Conservation (phyloP, 2,888 invertebrate species). For the Priocnemis perturbator region DNA sequence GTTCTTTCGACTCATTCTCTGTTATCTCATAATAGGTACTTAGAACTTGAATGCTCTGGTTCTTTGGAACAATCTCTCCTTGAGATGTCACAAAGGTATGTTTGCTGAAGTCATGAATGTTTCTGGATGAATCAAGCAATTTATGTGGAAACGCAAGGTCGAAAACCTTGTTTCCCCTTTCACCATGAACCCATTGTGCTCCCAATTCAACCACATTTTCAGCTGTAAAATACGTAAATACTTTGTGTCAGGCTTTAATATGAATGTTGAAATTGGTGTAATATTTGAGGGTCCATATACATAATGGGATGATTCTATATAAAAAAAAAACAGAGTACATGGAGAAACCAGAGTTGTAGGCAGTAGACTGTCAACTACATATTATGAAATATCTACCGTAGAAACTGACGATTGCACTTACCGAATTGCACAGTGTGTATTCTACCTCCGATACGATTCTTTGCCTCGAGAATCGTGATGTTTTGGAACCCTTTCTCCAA, state of each 20-base stretch:
- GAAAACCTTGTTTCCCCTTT: conserved; percentile 80
- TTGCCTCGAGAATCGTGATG: conserved; percentile 76
- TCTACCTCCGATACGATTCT: conserved; percentile 76
- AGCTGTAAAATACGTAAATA: conserved; percentile 56
- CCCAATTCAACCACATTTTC: conserved; percentile 82
- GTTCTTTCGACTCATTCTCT: conserved; percentile 63
- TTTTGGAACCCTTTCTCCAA: conserved; percentile 74
- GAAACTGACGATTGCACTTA: conserved; percentile 53
- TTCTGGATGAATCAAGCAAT: conserved; percentile 68
- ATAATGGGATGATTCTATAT: neutral
- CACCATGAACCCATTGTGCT: conserved; percentile 89
- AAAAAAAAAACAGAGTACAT: neutral
- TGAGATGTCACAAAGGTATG: conserved; percentile 62
- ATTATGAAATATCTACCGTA: no score
- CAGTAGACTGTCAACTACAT: no score
- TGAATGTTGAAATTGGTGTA: no score
- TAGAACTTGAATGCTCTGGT: conserved; percentile 66
- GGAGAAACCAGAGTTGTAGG: neutral
- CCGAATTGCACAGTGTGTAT: conserved; percentile 74
- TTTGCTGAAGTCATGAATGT: conserved; percentile 48
- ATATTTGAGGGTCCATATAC: no score
- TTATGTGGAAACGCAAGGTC: conserved; percentile 75
- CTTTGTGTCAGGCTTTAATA: neutral
- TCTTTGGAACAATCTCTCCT: conserved; percentile 70
- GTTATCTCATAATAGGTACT: conserved; percentile 71